Base-by-base conservation (phyloP, 1,140 invertebrate species). In the Periplaneta americana region DNA sequence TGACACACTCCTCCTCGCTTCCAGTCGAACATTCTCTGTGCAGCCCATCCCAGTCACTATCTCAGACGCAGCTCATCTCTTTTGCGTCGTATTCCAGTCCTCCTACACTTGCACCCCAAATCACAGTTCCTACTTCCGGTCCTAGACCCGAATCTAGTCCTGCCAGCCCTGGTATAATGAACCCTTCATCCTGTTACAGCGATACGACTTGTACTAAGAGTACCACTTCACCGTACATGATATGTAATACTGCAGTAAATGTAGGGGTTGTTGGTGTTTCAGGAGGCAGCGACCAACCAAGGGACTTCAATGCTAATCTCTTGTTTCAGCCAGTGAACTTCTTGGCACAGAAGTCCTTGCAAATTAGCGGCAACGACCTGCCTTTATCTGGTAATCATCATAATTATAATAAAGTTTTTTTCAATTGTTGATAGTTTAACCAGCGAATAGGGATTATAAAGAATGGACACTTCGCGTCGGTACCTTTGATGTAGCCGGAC, bases 291-390 rank as follows among this genome's bases (percentile, higher is more conserved):
- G n/a, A 36, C 13, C 76, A 78, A 10, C 18, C 32, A 28, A 34
- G 34, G 28, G 74, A 81, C 39, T 33, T 32, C 10, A 76, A 33
- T 35, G 81, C 34, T 28, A 81, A 78, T 33, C 28, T 77, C 18
- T 1, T 37, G 28, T 48, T 57, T 35, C 75, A 81, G 31, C 36
- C 36, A 22, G 84, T 91, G 83, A 90, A 91, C 87, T 87, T 88
- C 83, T 86, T 89, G 83, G 88, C 88, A 37, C 85, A 85, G 77
- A 89, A 90, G 85, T 91, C 89, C 86, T 81, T 91, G 15, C 89
- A 91, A 75, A 82, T 88, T 32, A 91, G 89, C 84, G 90, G 90
- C 15, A 87, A 87, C 74, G 92, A 93, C 84, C 87, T 93, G 81
- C 92, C 92, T 9, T 89, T 89, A 85, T 88, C 90, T 81, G 92